Percentiles rank a stretch among this genome's conserved stretches.
phyloP scores from a whole-genome alignment of 2,113 vertebrate genomes.

The Eulemur macaco region DNA sequence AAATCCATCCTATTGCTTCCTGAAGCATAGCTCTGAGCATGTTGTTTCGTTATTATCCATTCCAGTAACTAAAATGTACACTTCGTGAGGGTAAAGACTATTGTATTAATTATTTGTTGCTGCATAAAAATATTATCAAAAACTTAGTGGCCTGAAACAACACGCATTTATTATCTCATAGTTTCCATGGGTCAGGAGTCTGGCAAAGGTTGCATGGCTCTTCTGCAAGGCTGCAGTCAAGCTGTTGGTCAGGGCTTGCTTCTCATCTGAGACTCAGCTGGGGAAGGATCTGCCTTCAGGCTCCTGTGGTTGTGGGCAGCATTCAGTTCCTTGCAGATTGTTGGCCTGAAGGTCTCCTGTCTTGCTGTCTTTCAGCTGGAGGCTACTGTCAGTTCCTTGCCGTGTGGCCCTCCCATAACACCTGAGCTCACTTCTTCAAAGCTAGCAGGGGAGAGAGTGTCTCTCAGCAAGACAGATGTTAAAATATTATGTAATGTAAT shows the following conservation, averaged over 20 bases:
- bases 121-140: slow-evolving; percentile 8
- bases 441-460: background rate
- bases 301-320: background rate
- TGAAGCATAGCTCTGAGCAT: slow-evolving; percentile 2
- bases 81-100: background rate
- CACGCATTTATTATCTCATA: background rate
- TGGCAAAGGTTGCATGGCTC: background rate
- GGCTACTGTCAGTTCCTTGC: background rate
- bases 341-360: background rate
- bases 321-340: background rate
- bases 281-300: background rate
- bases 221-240: background rate
- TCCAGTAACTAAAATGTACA: slow-evolving; percentile 1
- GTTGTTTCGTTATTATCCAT: background rate
- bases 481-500: background rate
- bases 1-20: background rate
- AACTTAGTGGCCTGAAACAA: background rate
- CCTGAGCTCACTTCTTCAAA: slow-evolving; percentile 7
- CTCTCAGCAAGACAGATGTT: slow-evolving; percentile 6
- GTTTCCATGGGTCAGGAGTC: background rate
- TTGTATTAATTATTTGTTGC: background rate
- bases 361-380: background rate
- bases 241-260: background rate
- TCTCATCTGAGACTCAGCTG: background rate
- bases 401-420: background rate